These are phyloP conservation scores for Rhabdophis nuchalis DNA, from an alignment of 2,797 vertebrate species.

Conservation along the genomic window DNA sequence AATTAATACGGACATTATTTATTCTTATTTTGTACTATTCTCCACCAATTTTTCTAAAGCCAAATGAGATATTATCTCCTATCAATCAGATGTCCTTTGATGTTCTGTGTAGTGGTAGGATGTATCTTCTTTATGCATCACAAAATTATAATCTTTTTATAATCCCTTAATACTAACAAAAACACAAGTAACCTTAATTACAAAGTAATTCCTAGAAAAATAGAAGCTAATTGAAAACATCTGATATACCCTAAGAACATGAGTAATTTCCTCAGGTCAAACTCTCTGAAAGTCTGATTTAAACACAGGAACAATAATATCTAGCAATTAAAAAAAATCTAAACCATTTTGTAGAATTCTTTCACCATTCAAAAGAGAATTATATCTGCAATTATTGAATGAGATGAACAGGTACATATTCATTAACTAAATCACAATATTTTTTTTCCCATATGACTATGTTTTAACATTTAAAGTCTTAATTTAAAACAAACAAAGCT, in stretches of 20 bases:
- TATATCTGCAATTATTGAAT: not conserved
- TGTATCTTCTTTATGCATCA: not conserved
- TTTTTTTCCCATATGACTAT: slow-evolving; percentile 22
- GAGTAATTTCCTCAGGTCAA: not conserved
- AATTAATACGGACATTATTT: not conserved
- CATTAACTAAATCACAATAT: slow-evolving; percentile 28
- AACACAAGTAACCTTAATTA: not conserved
- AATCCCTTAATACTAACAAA: not conserved
- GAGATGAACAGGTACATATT: not conserved
- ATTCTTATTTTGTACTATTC: not conserved
- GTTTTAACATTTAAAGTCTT: slow-evolving; percentile 48
- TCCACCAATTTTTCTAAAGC: not conserved
- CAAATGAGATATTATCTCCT: not conserved
- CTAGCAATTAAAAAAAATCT: not conserved
- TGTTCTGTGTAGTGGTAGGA: not conserved
- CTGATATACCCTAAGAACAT: not conserved
- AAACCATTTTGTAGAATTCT: slow-evolving; percentile 9
- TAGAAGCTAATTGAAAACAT: not conserved
- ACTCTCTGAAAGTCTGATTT: not conserved
- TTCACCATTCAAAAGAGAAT: not conserved
- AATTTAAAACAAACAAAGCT: slow-evolving; percentile 32
- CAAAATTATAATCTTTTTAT: not conserved
- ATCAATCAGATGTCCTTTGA: not conserved
- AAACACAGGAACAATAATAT: not conserved
- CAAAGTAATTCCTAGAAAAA: not conserved